Percentiles rank a stretch among this genome's conserved stretches.
These are phyloP conservation scores for Catonia carolina DNA, from an alignment of 2,888 invertebrate genomes.

Conservation along the genomic window DNA sequence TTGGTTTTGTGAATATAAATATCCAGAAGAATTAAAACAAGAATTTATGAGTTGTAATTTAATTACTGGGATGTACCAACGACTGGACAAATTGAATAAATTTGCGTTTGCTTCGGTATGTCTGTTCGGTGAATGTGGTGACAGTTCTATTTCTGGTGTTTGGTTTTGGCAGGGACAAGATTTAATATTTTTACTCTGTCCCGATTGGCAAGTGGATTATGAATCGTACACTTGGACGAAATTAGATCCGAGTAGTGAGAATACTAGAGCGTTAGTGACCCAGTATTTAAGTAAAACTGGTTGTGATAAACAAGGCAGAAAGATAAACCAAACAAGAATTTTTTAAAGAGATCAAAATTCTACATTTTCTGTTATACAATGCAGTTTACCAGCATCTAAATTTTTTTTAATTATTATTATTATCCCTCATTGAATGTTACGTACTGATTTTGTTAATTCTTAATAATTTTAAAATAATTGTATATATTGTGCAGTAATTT, in stretches of 20 bases:
- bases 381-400: no score
- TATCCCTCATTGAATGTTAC: no score
- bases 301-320: slow-evolving; percentile 48
- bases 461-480: no score
- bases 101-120: slow-evolving; percentile 52
- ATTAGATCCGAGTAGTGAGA: slow-evolving; percentile 46
- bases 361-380: no score
- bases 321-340: slow-evolving; percentile 51
- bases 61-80: slow-evolving; percentile 52
- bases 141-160: slow-evolving; percentile 50
- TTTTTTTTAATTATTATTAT: no score
- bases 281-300: slow-evolving; percentile 49
- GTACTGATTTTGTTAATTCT: no score
- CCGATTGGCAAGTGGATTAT: slow-evolving; percentile 52
- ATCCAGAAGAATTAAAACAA: slow-evolving; percentile 47
- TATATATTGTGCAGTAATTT: no score
- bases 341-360: neutral
- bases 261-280: slow-evolving; percentile 46
- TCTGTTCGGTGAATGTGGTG: slow-evolving; percentile 51
- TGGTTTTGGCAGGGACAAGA: slow-evolving; percentile 56
- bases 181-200: slow-evolving; percentile 49
- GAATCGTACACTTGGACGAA: slow-evolving; percentile 55
- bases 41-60: slow-evolving; percentile 56
- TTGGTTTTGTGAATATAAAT: slow-evolving; percentile 54
- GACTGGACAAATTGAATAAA: slow-evolving; percentile 54